Conservation (phyloP, 2,113 vertebrate genomes). For the Pandion haliaetus region DNA sequence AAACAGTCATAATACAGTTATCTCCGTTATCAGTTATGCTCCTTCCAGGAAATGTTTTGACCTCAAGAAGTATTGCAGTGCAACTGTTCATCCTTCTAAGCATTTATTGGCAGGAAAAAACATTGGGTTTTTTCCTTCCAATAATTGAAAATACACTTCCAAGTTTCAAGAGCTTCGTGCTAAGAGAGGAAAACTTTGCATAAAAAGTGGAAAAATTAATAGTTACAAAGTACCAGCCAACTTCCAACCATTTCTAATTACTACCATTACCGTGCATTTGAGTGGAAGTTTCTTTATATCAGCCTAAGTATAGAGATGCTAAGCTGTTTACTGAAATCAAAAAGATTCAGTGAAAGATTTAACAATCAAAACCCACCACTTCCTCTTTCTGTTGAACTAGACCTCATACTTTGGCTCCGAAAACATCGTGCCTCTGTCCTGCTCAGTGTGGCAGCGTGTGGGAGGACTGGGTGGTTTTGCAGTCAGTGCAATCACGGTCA, state of each 20-base stretch:
- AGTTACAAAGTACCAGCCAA: not conserved
- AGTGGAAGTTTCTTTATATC: not conserved
- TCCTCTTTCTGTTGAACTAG: not conserved
- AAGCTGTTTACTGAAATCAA: not conserved
- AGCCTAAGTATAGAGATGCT: not conserved
- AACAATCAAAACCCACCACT: not conserved
- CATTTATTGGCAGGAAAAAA: not conserved
- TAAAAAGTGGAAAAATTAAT: not conserved
- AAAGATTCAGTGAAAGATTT: not conserved
- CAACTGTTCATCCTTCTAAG: not conserved
- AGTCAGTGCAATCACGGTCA: not conserved
- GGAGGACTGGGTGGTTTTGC: not conserved
- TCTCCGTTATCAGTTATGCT: not conserved
- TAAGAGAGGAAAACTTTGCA: not conserved
- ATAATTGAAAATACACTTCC: not conserved
- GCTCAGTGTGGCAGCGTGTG: not conserved
- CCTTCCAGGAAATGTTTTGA: not conserved
- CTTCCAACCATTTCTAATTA: not conserved
- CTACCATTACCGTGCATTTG: accelerated
- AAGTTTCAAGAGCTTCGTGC: not conserved
- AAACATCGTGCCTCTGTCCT: not conserved
- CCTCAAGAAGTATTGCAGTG: not conserved
- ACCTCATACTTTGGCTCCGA: not conserved
- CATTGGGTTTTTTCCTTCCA: not conserved
- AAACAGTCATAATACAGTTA: not conserved